Evolutionary conservation across 1,140 invertebrate species (phyloP).

Genomic region (Helicorthomorpha holstii): DNA sequence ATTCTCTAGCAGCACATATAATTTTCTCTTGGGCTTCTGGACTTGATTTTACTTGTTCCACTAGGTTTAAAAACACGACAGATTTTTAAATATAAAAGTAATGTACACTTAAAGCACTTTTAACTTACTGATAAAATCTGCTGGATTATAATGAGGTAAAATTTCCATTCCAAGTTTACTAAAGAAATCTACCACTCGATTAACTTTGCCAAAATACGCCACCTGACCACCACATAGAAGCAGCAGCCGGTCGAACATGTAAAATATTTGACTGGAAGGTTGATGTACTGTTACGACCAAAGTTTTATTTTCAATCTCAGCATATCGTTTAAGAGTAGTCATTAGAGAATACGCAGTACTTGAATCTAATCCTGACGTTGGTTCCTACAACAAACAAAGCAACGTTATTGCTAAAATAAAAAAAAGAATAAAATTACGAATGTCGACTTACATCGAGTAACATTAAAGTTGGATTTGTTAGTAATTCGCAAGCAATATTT

Average conservation of each 20-base stretch:
- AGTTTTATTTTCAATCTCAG: constrained; percentile 57
- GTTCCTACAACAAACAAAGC: constrained; percentile 39
- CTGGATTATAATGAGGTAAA: constrained; percentile 65
- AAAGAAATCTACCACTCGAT: constrained; percentile 59
- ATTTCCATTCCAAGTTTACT: constrained; percentile 50
- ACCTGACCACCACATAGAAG: constrained; percentile 54
- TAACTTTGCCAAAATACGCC: constrained; percentile 60
- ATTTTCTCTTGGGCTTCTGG: constrained; percentile 49
- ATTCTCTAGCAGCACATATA: constrained; percentile 40
- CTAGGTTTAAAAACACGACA: constrained; percentile 23
- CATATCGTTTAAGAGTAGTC: constrained; percentile 51
- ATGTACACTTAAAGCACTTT: not conserved
- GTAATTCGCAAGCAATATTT: constrained; percentile 68
- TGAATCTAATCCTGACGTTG: constrained; percentile 69
- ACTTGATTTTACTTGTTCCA: constrained; percentile 57
- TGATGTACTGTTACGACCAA: constrained; percentile 70
- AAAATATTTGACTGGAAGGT: constrained; percentile 73
- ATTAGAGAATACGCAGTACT: constrained; percentile 61
- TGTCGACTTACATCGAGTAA: constrained; percentile 56
- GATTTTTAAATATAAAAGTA: constrained; percentile 1
- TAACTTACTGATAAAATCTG: constrained; percentile 66
- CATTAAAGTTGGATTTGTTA: constrained; percentile 71
- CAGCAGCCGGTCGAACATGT: constrained; percentile 67
- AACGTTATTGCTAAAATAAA: not conserved
- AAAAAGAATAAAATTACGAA: not conserved